Evolutionary conservation across 2,113 vertebrate species (phyloP), one percentile per base, ranked within the genome.

Genomic region (Rhinolophus sinicus): DNA sequence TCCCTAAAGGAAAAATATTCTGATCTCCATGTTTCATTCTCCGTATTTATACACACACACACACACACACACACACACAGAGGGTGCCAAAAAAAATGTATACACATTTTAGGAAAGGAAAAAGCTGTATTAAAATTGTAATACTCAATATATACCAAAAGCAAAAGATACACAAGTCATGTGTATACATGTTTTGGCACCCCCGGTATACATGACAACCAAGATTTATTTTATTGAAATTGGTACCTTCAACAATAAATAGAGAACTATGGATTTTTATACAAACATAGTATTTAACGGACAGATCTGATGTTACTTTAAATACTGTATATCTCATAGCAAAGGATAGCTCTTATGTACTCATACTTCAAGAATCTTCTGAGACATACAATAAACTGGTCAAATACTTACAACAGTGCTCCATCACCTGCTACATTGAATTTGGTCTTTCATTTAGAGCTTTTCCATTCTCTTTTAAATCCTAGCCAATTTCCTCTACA

Each of bases 151-250:
- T 50, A 50, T 50, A 50, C 47, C 47, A 13, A 50, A 12, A 50
- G 12, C 47, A 13, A 50, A 12, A 12, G 47, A 50, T 50, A 50
- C 12, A 50, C 11, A 50, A 50, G 47, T 50, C 47, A 50, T 50
- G 47, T 50, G 47, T 50, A 50, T 50, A 50, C 12, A 50, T 50
- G 2, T 50, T 50, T 50, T 50, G 47, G 47, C 47, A 50, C 11
- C 47, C 47, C 47, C 47, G 3, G 10, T 50, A 50, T 50, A 50
- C 58, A 83, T 54, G 2, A 65, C 21, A 93, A 28, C 8, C 8
- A 86, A 30, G 1, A 80, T 95, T 78, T 77, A 28, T 83, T 54
- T 78, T 70, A 26, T 83, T 83, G 64, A 69, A 97, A 95, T 78
- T 40, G 6, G 3, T 52, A 58, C 26, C 4, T 4, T 81, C 22